Evolutionary conservation across 2,888 invertebrate genomes (phyloP), one percentile per base, ranked within the genome.

Genomic region (Mycalesis mineus): DNA sequence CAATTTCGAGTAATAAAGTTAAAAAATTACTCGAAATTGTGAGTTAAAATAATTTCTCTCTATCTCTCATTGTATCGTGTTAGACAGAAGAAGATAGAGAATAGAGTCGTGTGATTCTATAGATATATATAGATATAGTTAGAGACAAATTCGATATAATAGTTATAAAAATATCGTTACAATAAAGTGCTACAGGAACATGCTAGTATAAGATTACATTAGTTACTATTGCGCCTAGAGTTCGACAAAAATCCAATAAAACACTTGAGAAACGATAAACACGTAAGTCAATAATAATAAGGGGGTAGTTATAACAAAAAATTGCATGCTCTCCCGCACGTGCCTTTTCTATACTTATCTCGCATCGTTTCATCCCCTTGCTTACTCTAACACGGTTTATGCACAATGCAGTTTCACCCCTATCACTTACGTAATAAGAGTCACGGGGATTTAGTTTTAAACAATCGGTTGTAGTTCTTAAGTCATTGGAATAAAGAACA

Each of bases 351-450:
- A 76, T 84, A 77, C 84, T 86, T 86, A 87, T 82, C 75, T 72
- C 86, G 86, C 85, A 78, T 76, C 75, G 79, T 68, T 85, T 80
- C 69, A 66, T 84, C 80, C 86, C 87, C 86, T 66, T 59, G 57
- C 47, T 44, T 15, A 53, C 37, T 28, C 22, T 37, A 13, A 7
- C 31, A 55, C 51, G 37, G 29, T 44, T 47, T 49, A 41, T 42
- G 17, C 47, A 8, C 42, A 58, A 37, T 31, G 55, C 33, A 62
- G 48, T 57, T 36, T 45, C 36, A 47, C 28, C 57, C 40, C 50
- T 62, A 57, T 51, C 5, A 11, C n/a, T 8, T 47, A 39, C 4
- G 37, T 5, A 37, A 47, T 57, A 59, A 56, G 47, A 45, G 40
- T 31, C 17, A 36, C 39, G 1, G 4, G n/a, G 29, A 9, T 40